Base-by-base conservation (phyloP, 2,797 vertebrate genomes). In the Mastacembelus armatus region DNA sequence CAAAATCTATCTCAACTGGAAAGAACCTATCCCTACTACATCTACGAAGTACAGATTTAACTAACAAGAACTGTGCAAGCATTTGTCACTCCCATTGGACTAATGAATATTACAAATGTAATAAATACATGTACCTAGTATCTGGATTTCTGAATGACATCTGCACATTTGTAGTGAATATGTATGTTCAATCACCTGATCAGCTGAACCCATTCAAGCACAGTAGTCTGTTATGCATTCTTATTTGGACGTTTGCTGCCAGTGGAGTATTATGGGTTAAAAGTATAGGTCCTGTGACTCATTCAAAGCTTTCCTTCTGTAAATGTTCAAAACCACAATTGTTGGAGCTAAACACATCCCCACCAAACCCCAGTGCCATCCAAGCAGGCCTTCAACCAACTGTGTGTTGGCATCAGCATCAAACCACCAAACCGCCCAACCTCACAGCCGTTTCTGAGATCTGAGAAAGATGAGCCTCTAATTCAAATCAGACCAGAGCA, bases 401-500 rank as follows among this genome's bases (percentile, higher is more conserved):
- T 83, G 71, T 62, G 71, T 55, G 68, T 27, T 88, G 89, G 88
- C 89, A 87, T 81, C 61, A 44, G 73, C 86, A 80, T 87, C 82
- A 86, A 85, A 91, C 88, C 88, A 39, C 84, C 68, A 78, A 88
- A 87, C 88, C 75, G 56, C 88, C 61, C 42, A 30, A 89, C 87
- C 85, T 88, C 87, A 86, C 76, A 84, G 85, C 64, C 83, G 78
- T 84, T 88, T 86, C 80, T 83, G 63, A 85, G 85, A 87, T 90
- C 89, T 85, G 64, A 89, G 85, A 77, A 75, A 75, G 89, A 91
- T 86, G 85, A 87, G 84, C 83, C 71, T 88, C 81, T 90, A 91
- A 92, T 91, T 90, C 80, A 83, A 90, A 87, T 91, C 90, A 91
- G 88, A 82, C 83, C 79, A 62, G 70, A 88, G 88, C 84, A 90